phyloP scores from a whole-genome alignment of 2,888 invertebrate species.

The Lasius fuliginosus region DNA sequence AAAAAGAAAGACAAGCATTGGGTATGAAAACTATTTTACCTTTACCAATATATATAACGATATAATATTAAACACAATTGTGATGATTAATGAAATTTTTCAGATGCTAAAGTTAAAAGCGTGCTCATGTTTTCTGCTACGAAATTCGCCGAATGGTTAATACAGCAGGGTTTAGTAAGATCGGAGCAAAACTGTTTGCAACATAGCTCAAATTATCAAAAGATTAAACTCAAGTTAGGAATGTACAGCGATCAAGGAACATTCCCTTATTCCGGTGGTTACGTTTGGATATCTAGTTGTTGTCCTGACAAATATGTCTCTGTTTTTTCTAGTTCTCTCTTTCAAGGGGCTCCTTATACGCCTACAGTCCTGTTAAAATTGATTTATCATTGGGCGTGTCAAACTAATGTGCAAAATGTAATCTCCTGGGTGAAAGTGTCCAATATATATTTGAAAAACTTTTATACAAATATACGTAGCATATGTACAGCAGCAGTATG shows the following conservation, averaged over 20 bases:
- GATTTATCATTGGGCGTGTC: slow-evolving; percentile 97
- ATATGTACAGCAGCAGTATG: slow-evolving; percentile 94
- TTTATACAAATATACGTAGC: slow-evolving; percentile 91
- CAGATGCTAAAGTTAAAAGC: slow-evolving; percentile 93
- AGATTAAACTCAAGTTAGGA: slow-evolving; percentile 92
- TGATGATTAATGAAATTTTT: slow-evolving; percentile 43
- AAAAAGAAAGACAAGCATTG: slow-evolving; percentile 85
- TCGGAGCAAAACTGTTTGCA: slow-evolving; percentile 93
- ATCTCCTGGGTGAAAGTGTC: slow-evolving; percentile 95
- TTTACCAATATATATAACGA: neutral
- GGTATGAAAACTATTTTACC: slow-evolving; percentile 78
- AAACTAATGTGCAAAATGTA: slow-evolving; percentile 95
- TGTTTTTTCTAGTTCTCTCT: slow-evolving; percentile 95
- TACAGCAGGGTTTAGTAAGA: slow-evolving; percentile 93
- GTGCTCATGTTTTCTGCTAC: slow-evolving; percentile 94
- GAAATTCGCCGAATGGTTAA: slow-evolving; percentile 96
- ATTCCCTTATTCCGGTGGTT: slow-evolving; percentile 95
- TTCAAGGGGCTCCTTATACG: slow-evolving; percentile 94
- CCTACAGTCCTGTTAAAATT: slow-evolving; percentile 94
- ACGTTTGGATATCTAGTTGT: slow-evolving; percentile 96
- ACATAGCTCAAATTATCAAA: slow-evolving; percentile 87
- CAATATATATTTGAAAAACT: slow-evolving; percentile 90
- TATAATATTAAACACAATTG: neutral
- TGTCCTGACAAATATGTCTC: slow-evolving; percentile 95
- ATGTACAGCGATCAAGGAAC: slow-evolving; percentile 95